These are phyloP conservation scores for Caranx melampygus DNA, from an alignment of 2,113 vertebrate genomes.

Conservation along the genomic window DNA sequence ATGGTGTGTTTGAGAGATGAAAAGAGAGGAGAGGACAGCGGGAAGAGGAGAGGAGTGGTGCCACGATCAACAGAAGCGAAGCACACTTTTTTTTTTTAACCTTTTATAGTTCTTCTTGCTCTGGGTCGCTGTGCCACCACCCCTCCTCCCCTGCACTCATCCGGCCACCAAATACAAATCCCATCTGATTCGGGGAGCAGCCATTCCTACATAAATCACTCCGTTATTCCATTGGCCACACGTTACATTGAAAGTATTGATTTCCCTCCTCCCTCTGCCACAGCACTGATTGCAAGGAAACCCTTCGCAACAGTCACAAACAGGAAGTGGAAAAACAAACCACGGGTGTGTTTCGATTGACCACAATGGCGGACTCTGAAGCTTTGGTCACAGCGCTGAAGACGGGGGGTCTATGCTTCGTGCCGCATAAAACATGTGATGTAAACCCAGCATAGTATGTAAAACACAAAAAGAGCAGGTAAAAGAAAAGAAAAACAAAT, in stretches of 20 bases:
- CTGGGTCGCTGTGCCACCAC: constrained; percentile 71
- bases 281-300: constrained; percentile 91
- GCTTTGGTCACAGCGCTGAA: constrained; percentile 46
- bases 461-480: not conserved
- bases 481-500: not conserved
- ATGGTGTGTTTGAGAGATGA: constrained; percentile 55
- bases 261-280: constrained; percentile 79
- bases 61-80: constrained; percentile 53
- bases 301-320: constrained; percentile 84
- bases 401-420: constrained; percentile 16
- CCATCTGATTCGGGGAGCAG: constrained; percentile 93
- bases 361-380: constrained; percentile 63
- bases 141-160: constrained; percentile 81
- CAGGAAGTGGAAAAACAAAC: constrained; percentile 80
- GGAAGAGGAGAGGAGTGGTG: constrained; percentile 46
- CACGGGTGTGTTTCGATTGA: constrained; percentile 62
- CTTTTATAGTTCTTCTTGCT: constrained; percentile 54
- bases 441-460: not conserved
- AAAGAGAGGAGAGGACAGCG: constrained; percentile 55
- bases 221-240: constrained; percentile 97
- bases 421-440: not conserved
- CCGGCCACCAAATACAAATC: constrained; percentile 84
- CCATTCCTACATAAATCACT: constrained; percentile 98
- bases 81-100: constrained; percentile 52
- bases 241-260: constrained; percentile 99